A percentile compares a stretch with the other conserved stretches of the same genome.
These are phyloP conservation scores for Paratilapia polleni DNA, from an alignment of 2,113 vertebrate genomes.

Conservation along the genomic window DNA sequence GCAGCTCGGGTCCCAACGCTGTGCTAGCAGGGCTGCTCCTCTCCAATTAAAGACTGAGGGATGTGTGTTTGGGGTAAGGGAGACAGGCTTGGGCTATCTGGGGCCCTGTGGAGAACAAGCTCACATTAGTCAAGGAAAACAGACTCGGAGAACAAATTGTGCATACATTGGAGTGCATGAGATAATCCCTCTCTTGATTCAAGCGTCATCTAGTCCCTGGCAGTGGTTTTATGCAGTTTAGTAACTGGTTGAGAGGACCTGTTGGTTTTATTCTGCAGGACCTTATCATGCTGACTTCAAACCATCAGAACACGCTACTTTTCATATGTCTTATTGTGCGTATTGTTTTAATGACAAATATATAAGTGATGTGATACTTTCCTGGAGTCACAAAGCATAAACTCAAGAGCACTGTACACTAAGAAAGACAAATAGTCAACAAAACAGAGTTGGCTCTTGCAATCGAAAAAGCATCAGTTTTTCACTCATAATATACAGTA, in stretches of 20 bases:
- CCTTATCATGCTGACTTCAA: neutral
- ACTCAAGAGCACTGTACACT: neutral
- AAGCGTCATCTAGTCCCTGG: constrained; percentile 30
- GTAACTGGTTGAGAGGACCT: neutral
- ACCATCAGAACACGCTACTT: neutral
- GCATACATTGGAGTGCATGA: constrained; percentile 41
- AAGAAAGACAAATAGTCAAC: neutral
- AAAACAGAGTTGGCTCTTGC: neutral
- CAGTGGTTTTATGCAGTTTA: neutral
- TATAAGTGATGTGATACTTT: neutral
- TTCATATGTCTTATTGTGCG: neutral
- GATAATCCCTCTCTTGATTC: constrained; percentile 46
- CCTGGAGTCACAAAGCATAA: neutral
- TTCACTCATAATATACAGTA: constrained; percentile 6
- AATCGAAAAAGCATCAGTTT: constrained; percentile 25
- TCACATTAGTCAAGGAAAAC: constrained; percentile 65
- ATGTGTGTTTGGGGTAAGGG: constrained; percentile 56
- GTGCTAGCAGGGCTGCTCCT: constrained; percentile 62
- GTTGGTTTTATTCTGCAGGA: neutral
- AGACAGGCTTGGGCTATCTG: constrained; percentile 54
- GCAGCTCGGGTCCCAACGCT: constrained; percentile 59
- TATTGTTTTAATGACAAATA: neutral
- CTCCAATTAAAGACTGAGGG: constrained; percentile 74
- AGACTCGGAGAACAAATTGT: constrained; percentile 56
- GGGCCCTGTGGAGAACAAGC: constrained; percentile 58